Evolutionary conservation across 2,888 invertebrate species (phyloP).

Genomic region (Cephus pygmeus): DNA sequence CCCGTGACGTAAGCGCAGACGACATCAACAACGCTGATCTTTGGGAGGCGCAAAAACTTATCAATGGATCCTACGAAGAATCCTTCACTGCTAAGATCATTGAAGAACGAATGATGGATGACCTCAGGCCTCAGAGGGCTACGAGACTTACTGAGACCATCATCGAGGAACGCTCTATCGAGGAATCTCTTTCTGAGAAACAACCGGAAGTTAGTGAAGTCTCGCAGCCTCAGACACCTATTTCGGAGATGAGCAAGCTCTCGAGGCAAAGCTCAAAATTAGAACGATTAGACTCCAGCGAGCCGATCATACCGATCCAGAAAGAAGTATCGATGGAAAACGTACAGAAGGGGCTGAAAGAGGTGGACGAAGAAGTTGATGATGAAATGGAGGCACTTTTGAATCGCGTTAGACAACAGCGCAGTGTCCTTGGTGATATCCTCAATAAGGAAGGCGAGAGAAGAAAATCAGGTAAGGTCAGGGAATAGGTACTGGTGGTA

Average conservation of each 20-base stretch:
- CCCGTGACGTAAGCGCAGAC: slow-evolving; percentile 72
- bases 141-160: slow-evolving; percentile 53
- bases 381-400: slow-evolving; percentile 74
- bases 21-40: slow-evolving; percentile 67
- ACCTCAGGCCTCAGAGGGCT: slow-evolving; percentile 37
- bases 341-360: slow-evolving; percentile 40
- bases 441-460: slow-evolving; percentile 69
- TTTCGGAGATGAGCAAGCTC: slow-evolving; percentile 32
- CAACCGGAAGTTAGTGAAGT: slow-evolving; percentile 33
- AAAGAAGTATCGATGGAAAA: slow-evolving; percentile 31
- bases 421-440: slow-evolving; percentile 78
- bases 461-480: slow-evolving; percentile 41
- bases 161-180: slow-evolving; percentile 68
- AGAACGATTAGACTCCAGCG: slow-evolving; percentile 36
- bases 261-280: slow-evolving; percentile 33
- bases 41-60: slow-evolving; percentile 36
- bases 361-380: slow-evolving; percentile 68
- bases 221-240: slow-evolving; percentile 25
- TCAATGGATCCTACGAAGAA: slow-evolving; percentile 45
- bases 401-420: slow-evolving; percentile 75
- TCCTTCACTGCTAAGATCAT: slow-evolving; percentile 28
- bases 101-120: slow-evolving; percentile 40
- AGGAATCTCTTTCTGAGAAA: slow-evolving; percentile 67
- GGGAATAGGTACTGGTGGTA: background rate
- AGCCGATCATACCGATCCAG: slow-evolving; percentile 21